These are phyloP conservation scores for Delichon dasypus DNA, from an alignment of 2,797 vertebrate species.

Conservation along the genomic window DNA sequence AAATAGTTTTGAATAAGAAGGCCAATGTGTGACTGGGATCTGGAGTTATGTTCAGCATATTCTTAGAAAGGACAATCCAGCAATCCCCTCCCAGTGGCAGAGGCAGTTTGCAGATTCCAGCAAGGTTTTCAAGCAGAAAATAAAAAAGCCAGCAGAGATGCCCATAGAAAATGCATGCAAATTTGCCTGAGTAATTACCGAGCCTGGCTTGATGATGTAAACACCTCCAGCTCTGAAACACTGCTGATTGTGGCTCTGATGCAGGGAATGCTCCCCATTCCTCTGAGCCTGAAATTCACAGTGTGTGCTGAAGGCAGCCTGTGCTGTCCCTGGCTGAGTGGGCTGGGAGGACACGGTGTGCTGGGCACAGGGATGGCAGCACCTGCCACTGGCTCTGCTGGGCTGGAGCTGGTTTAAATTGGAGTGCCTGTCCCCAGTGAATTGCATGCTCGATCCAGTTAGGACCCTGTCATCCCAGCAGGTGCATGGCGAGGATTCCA, in stretches of 20 bases:
- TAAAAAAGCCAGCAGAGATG: background rate
- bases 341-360: background rate
- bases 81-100: background rate
- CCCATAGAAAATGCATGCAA: background rate
- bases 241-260: background rate
- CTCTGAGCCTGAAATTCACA: fast-evolving
- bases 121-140: background rate
- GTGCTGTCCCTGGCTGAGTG: background rate
- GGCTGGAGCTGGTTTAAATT: background rate
- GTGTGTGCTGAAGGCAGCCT: background rate
- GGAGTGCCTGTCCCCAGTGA: background rate
- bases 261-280: background rate
- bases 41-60: background rate
- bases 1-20: background rate
- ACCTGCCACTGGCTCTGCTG: background rate
- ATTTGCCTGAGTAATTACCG: slow-evolving; percentile 33
- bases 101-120: background rate
- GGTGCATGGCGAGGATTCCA: background rate
- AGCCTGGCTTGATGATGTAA: background rate
- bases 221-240: background rate
- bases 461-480: background rate
- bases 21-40: background rate
- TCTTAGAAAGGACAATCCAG: background rate
- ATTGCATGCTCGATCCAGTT: background rate
- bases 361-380: background rate